These are phyloP conservation scores for Panagrolaimus sp. DNA, from an alignment of 1,140 invertebrate genomes.

Conservation along the genomic window DNA sequence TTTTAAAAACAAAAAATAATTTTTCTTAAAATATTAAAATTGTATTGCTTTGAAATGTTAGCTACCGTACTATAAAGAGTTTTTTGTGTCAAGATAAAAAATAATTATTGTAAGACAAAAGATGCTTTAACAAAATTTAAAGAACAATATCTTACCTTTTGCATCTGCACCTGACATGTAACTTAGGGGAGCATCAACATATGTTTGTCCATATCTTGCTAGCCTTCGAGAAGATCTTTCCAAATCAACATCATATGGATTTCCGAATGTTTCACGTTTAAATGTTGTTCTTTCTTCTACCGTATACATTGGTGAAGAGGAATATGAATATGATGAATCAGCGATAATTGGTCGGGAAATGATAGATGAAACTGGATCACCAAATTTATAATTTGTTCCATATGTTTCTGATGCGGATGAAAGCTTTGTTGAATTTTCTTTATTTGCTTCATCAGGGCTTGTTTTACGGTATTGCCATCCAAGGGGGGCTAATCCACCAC, in stretches of 20 bases:
- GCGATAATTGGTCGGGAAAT: no score
- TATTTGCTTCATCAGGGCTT: background rate
- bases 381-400: background rate
- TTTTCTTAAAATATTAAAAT: no score
- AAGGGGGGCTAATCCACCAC: background rate
- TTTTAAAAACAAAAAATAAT: no score
- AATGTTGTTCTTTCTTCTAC: background rate
- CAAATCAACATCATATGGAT: conserved; percentile 1
- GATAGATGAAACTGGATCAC: background rate
- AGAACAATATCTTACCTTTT: background rate
- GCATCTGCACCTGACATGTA: background rate
- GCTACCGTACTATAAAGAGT: no score
- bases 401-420: background rate
- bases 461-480: background rate
- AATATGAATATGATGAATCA: no score
- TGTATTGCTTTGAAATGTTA: no score
- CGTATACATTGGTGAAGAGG: background rate
- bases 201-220: background rate
- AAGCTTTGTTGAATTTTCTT: background rate
- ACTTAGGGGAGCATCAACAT: conserved; percentile 1
- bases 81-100: no score
- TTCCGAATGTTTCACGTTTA: background rate
- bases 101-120: no score
- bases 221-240: background rate
- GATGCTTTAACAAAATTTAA: no score